These are phyloP conservation scores for Maniola hyperantus DNA, from an alignment of 2,888 invertebrate genomes.

Conservation along the genomic window DNA sequence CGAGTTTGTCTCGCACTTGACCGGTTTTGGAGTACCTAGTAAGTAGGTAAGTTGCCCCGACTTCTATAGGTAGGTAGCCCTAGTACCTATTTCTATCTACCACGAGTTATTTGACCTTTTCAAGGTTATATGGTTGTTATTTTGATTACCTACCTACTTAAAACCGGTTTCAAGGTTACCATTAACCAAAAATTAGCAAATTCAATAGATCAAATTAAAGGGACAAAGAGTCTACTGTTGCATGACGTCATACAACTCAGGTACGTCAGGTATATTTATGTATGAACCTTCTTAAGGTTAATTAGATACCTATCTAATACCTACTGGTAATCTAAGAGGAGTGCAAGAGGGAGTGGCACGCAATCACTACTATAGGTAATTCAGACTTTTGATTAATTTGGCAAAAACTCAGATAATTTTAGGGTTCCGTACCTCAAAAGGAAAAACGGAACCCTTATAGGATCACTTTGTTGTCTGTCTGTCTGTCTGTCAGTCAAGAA, in stretches of 20 bases:
- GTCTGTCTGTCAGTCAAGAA: too few species aligned
- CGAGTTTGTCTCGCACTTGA: too few species aligned
- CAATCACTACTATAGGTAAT: background rate
- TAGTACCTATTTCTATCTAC: background rate
- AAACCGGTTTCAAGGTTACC: conserved; percentile 3
- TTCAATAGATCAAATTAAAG: background rate
- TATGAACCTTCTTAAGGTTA: background rate
- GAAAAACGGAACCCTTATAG: too few species aligned
- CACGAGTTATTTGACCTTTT: background rate
- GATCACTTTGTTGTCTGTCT: too few species aligned
- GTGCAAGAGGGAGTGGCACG: background rate
- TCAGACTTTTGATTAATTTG: background rate
- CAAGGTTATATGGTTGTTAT: background rate
- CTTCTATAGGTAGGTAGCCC: too few species aligned
- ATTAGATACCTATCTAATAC: too few species aligned
- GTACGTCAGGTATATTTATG: too few species aligned
- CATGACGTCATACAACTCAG: too few species aligned
- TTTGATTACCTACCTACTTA: background rate
- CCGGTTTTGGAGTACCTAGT: too few species aligned
- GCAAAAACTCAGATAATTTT: background rate
- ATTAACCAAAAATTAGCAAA: conserved; percentile 3
- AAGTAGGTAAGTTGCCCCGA: too few species aligned
- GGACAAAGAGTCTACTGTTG: conserved; percentile 12
- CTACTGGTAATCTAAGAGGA: background rate
- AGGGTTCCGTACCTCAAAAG: too few species aligned